Base-by-base conservation (phyloP, 2,797 vertebrate genomes). In the Clarias laeviceps region DNA sequence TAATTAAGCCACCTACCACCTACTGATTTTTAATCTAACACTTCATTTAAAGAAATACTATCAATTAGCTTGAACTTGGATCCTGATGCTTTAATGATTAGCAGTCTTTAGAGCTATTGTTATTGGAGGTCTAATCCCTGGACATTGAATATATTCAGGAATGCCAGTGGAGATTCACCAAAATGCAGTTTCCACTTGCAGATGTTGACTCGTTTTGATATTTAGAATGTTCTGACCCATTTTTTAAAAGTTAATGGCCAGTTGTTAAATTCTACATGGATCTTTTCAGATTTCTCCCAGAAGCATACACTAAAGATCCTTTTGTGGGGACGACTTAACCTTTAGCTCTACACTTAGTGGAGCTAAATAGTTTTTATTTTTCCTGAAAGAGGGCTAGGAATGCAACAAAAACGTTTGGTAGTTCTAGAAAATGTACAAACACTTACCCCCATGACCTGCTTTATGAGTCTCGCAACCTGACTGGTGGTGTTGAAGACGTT, bases 361-460 rank as follows among this genome's bases (percentile, higher is more conserved):
- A 79, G 37, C 11, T 62, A 37, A 12, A 62, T 79, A 7, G 1
- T 9, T 45, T 50, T 50, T 50, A 12, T 11, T 12, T 80, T 5
- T 27, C 27, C 3, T n/a, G 8, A 2, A 59, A 34, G 50, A 37
- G 12, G 5, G 2, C n/a, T 24, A 20, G 29, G 79, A 66, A 22
- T n/a, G 1, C 4, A n/a, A 50, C 45, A 73, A 61, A 32, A 34
- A 77, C 2, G 61, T 12, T 17, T 45, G 69, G 50, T 7, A 45
- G 56, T 54, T 22, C 65, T 27, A 1, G 45, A 74, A 11, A 65
- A 59, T 27, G 12, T 24, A 86, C 15, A 62, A 29, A 20, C n/a
- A 85, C 97, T 90, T 89, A 99, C 98, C 91, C 94, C 94, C 82
- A 99, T 96, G 91, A 98, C 95, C 27, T 93, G 94, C 34, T 96